Percentiles rank a stretch among this genome's conserved stretches.
Conservation (phyloP, 2,113 vertebrate genomes). For the Nyctereutes procyonoides region DNA sequence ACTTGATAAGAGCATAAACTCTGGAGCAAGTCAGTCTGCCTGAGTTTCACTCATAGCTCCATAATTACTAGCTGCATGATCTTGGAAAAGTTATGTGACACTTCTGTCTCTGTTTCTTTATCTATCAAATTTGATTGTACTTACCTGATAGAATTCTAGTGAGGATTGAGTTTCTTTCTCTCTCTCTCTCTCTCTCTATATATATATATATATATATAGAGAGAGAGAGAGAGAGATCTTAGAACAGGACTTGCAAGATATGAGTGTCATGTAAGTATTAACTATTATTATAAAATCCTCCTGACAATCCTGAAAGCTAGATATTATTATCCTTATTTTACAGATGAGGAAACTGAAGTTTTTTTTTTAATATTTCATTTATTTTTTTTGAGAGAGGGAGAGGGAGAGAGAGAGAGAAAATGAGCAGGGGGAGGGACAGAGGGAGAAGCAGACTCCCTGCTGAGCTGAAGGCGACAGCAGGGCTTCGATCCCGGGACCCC, state of each 20-base stretch:
- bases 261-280: background rate
- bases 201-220: too few species aligned
- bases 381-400: too few species aligned
- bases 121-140: background rate
- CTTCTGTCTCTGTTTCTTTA: conserved; percentile 29
- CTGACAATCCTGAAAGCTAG: background rate
- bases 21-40: background rate
- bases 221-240: background rate
- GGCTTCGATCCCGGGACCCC: too few species aligned
- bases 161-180: background rate
- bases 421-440: too few species aligned
- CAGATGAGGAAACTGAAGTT: background rate
- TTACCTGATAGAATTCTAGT: background rate
- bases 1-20: background rate
- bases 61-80: background rate
- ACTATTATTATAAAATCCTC: conserved; percentile 14
- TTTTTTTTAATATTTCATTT: background rate
- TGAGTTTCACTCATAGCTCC: background rate
- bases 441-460: too few species aligned
- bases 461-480: too few species aligned
- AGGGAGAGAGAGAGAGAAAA: too few species aligned
- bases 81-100: background rate
- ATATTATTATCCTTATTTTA: background rate
- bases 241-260: background rate
- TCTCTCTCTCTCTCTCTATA: background rate